Conservation (phyloP, 2,113 vertebrate species). For the Pycnonotus jocosus region DNA sequence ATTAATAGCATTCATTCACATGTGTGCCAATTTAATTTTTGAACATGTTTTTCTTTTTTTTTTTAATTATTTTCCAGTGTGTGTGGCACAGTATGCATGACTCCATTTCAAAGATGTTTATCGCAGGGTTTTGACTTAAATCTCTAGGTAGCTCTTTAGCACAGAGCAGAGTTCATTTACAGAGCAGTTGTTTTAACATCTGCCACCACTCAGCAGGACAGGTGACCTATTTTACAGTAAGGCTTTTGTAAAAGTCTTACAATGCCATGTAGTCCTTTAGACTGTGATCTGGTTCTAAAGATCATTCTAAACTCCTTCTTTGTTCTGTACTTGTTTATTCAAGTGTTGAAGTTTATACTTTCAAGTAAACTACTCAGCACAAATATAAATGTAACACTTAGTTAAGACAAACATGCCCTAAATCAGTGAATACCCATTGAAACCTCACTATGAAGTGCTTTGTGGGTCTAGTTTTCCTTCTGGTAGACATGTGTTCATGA, state of each 20-base stretch:
- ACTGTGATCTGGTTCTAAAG: background rate
- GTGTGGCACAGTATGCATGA: background rate
- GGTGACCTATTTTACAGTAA: background rate
- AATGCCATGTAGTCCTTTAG: background rate
- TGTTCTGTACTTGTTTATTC: background rate
- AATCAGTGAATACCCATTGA: background rate
- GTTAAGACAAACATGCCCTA: background rate
- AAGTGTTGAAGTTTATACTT: background rate
- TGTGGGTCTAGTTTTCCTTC: background rate
- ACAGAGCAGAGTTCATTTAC: conserved; percentile 26
- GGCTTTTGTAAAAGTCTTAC: background rate
- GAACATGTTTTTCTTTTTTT: background rate
- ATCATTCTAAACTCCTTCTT: background rate
- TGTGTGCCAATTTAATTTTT: background rate
- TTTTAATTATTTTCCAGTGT: background rate
- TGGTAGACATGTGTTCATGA: background rate
- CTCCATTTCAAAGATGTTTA: background rate
- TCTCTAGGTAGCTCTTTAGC: conserved; percentile 28
- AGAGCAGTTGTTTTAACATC: conserved; percentile 39
- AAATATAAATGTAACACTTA: background rate
- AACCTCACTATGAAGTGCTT: background rate
- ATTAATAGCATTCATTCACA: background rate
- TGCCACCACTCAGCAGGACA: conserved; percentile 6
- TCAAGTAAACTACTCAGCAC: background rate
- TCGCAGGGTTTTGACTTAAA: conserved; percentile 45